A percentile compares a stretch with the other conserved stretches of the same genome.
These are phyloP conservation scores for Tragulus kanchil DNA, from an alignment of 2,113 vertebrate genomes.

Conservation along the genomic window DNA sequence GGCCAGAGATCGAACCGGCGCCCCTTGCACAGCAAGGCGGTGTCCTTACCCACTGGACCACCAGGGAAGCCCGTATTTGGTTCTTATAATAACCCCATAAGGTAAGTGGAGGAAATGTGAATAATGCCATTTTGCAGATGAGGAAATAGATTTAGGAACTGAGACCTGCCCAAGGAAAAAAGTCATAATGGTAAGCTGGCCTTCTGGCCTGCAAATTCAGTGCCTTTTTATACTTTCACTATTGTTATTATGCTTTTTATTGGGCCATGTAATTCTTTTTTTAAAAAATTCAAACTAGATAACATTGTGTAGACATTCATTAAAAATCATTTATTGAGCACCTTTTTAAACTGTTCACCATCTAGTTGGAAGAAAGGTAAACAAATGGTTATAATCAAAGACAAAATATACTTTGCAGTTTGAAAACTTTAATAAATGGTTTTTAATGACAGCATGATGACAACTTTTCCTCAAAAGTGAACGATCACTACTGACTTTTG, in stretches of 20 bases:
- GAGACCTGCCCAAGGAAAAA: not conserved
- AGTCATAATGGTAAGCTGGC: not conserved
- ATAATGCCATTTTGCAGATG: conserved; percentile 18
- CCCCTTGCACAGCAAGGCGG: too few species aligned
- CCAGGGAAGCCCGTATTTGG: not conserved
- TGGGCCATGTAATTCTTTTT: not conserved
- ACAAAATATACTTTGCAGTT: not conserved
- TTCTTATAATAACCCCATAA: not conserved
- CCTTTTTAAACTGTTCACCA: not conserved
- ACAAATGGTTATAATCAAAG: not conserved
- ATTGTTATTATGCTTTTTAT: not conserved
- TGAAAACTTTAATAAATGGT: not conserved
- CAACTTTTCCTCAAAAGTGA: not conserved
- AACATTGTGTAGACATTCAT: not conserved
- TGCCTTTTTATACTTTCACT: not conserved
- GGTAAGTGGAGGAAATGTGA: not conserved
- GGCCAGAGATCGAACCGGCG: too few species aligned
- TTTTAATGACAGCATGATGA: not conserved
- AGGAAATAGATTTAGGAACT: conserved; percentile 58
- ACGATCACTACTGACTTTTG: not conserved
- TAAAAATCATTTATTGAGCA: not conserved
- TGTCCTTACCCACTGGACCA: too few species aligned
- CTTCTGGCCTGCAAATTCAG: not conserved
- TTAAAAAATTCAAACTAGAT: not conserved
- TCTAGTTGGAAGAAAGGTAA: not conserved